phyloP scores from a whole-genome alignment of 2,888 invertebrate species.

The Serripes groenlandicus region DNA sequence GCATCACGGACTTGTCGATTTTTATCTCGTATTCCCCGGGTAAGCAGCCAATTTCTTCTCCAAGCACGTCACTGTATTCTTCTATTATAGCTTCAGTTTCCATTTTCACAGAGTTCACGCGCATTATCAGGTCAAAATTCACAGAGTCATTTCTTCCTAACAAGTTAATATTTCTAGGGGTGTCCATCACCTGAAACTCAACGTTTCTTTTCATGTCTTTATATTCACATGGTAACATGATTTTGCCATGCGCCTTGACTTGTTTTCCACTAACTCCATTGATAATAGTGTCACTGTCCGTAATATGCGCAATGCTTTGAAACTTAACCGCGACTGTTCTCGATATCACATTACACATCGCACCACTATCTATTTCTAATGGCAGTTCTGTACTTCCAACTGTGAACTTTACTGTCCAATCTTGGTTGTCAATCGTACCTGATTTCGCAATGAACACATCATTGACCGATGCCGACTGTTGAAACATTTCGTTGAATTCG shows the following conservation, averaged over 20 bases:
- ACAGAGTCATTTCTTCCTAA: conserved; percentile 40
- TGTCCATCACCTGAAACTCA: conserved; percentile 42
- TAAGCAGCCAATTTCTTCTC: conserved; percentile 33
- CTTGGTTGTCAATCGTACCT: not conserved
- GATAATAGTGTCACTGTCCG: conserved; percentile 16
- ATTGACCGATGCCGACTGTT: not conserved
- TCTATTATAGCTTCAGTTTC: conserved; percentile 6
- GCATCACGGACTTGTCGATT: conserved; percentile 1
- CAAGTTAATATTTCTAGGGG: conserved; percentile 21
- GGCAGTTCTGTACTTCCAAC: not conserved
- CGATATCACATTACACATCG: conserved; percentile 46
- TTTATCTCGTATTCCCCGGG: conserved; percentile 44
- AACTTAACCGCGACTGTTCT: conserved; percentile 30
- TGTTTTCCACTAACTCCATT: conserved; percentile 30
- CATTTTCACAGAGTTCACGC: conserved; percentile 28
- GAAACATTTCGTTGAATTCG: conserved; percentile 13
- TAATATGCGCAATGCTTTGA: conserved; percentile 14
- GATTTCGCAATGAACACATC: conserved; percentile 6
- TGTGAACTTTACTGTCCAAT: conserved; percentile 27
- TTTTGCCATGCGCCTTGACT: conserved; percentile 30
- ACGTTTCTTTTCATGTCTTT: conserved; percentile 7
- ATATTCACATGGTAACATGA: conserved; percentile 38
- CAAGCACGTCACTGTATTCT: conserved; percentile 23
- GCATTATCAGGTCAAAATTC: conserved; percentile 36
- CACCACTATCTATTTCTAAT: conserved; percentile 43